Evolutionary conservation across 2,888 invertebrate genomes (phyloP).

Genomic region (Nectonema munidae): DNA sequence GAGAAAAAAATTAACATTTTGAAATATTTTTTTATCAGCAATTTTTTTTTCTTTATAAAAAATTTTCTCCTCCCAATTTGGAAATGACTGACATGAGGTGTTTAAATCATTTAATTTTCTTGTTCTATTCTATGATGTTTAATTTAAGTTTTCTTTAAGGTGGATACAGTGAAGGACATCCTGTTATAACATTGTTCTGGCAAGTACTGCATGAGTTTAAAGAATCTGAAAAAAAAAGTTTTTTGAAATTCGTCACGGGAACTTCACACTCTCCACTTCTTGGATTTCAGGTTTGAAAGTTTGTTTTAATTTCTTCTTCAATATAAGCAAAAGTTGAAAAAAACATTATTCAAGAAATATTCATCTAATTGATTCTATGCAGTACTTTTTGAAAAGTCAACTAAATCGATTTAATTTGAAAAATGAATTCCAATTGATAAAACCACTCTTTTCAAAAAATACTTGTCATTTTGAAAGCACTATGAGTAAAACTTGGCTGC

Average conservation of each 20-base stretch:
- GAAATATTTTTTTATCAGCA: too few relatives aligned
- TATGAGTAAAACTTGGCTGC: too few relatives aligned
- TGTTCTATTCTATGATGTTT: neutral
- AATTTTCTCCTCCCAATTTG: too few relatives aligned
- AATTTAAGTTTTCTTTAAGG: conserved; percentile 27
- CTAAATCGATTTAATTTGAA: too few relatives aligned
- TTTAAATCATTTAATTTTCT: too few relatives aligned
- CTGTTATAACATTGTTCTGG: conserved; percentile 60
- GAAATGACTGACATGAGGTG: too few relatives aligned
- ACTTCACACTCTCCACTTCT: conserved; percentile 77
- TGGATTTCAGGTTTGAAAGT: conserved; percentile 48
- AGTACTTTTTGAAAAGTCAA: too few relatives aligned
- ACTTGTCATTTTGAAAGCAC: too few relatives aligned
- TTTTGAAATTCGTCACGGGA: conserved; percentile 86
- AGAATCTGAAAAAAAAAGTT: conserved; percentile 36
- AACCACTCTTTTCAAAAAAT: too few relatives aligned
- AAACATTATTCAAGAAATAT: conserved; percentile 1
- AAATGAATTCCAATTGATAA: too few relatives aligned
- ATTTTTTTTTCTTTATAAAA: too few relatives aligned
- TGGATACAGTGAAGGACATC: conserved; percentile 46
- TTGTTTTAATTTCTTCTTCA: conserved; percentile 12
- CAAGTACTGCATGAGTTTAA: conserved; percentile 42
- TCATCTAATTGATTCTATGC: neutral
- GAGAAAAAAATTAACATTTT: too few relatives aligned
- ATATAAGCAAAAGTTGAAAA: conserved; percentile 1